These are phyloP conservation scores for Pelobates fuscus DNA, from an alignment of 2,113 vertebrate species.

Conservation along the genomic window DNA sequence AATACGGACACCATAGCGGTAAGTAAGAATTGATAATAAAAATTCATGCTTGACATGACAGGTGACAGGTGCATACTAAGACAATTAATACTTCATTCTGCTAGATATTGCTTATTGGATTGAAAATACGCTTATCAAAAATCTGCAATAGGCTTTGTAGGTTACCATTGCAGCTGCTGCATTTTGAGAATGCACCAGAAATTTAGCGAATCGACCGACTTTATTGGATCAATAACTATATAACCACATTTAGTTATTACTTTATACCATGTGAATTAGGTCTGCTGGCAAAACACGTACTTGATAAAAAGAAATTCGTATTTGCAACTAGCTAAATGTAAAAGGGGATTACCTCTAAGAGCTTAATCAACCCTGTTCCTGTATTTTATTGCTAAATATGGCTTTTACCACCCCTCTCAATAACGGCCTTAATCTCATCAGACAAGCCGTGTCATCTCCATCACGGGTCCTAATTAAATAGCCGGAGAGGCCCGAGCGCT, in stretches of 20 bases:
- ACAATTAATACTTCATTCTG: no score
- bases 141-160: no score
- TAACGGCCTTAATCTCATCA: constrained; percentile 47
- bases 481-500: constrained; percentile 25
- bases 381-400: constrained; percentile 32
- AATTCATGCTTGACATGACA: no score
- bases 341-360: not conserved
- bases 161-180: no score
- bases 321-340: not conserved
- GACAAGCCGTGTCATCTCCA: constrained; percentile 38
- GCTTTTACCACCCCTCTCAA: constrained; percentile 23
- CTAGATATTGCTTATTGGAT: no score
- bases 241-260: not conserved
- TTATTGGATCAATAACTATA: no score
- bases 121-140: no score
- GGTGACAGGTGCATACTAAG: no score
- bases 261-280: not conserved
- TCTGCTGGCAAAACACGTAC: not conserved
- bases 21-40: no score
- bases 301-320: not conserved
- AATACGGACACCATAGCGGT: no score
- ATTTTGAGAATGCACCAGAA: no score
- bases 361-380: constrained; percentile 20
- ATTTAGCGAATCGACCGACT: no score
- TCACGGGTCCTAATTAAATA: constrained; percentile 47